Evolutionary conservation across 1,140 invertebrate genomes (phyloP).

Genomic region (Drosophila virilis): DNA sequence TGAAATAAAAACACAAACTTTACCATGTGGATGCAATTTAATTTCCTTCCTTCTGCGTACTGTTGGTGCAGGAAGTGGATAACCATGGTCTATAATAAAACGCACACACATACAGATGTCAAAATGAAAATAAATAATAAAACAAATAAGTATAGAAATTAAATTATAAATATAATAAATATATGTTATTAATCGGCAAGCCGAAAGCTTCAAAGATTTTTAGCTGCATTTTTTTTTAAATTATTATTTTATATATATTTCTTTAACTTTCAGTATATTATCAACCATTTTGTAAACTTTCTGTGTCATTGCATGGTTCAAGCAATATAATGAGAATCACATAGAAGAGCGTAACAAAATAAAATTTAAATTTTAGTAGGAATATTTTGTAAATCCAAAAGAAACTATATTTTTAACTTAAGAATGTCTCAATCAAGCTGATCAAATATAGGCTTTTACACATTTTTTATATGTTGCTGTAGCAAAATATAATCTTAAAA

Average conservation of each 20-base stretch:
- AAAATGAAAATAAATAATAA: constrained; percentile 40
- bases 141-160: constrained; percentile 28
- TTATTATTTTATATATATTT: neutral
- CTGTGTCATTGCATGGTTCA: too few species aligned
- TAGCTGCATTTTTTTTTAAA: neutral
- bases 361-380: too few species aligned
- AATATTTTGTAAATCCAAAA: neutral
- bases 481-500: constrained; percentile 6
- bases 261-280: too few species aligned
- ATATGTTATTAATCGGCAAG: constrained; percentile 23
- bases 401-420: neutral
- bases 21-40: constrained; percentile 84
- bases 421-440: neutral
- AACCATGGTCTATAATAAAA: constrained; percentile 82
- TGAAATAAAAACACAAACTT: constrained; percentile 65
- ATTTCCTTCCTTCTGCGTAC: constrained; percentile 84
- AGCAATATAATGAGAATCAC: neutral
- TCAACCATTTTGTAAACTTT: too few species aligned
- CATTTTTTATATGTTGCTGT: neutral
- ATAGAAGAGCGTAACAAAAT: neutral
- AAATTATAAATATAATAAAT: constrained; percentile 33
- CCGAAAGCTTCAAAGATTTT: constrained; percentile 29
- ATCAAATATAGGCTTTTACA: neutral
- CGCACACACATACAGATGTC: constrained; percentile 32
- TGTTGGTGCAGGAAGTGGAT: constrained; percentile 83